Conservation (phyloP, 2,888 invertebrate genomes). For the Sycophila texana region DNA sequence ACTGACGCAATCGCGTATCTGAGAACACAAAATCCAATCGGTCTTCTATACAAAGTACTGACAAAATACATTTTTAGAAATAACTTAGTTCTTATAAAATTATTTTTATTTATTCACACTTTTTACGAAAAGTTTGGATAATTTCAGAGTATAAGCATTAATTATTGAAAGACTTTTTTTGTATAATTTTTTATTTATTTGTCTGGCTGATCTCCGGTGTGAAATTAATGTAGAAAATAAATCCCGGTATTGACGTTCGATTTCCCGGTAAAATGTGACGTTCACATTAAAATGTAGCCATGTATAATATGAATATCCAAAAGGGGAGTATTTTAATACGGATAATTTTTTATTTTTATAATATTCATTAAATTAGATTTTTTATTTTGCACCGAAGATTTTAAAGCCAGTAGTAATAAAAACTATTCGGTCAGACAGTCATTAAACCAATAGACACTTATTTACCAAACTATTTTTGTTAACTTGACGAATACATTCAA, state of each 20-base stretch:
- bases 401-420: too few species aligned
- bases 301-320: background rate
- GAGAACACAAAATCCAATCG: conserved; percentile 30
- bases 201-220: background rate
- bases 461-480: conserved; percentile 70
- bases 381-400: too few species aligned
- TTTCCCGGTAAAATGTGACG: background rate
- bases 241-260: background rate
- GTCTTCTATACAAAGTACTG: background rate
- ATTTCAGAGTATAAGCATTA: too few species aligned
- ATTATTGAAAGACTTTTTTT: too few species aligned
- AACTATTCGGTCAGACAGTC: background rate
- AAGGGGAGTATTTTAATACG: background rate
- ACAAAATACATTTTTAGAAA: too few species aligned
- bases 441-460: background rate
- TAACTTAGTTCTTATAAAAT: too few species aligned
- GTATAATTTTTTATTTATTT: too few species aligned
- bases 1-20: conserved; percentile 66
- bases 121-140: too few species aligned
- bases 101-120: too few species aligned
- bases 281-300: background rate
- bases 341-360: too few species aligned
- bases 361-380: too few species aligned
- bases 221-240: too few species aligned
- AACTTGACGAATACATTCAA: conserved; percentile 71